Percentiles rank a stretch among this genome's conserved stretches.
Evolutionary conservation across 1,140 invertebrate genomes (phyloP).

Genomic region (Microplitis mediator): DNA sequence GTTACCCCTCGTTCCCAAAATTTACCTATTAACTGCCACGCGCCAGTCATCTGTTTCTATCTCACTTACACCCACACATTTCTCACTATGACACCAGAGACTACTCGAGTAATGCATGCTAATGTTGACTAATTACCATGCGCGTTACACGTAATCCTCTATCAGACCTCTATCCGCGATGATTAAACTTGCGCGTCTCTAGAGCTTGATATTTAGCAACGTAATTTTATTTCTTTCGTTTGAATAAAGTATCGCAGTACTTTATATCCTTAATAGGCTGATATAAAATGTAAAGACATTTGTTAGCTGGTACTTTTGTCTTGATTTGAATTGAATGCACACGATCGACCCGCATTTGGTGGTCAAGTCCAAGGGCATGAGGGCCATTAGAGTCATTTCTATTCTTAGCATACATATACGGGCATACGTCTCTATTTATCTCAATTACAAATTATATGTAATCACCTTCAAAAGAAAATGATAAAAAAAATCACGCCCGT

Average conservation of each 20-base stretch:
- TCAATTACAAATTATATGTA: neutral
- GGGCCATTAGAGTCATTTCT: neutral
- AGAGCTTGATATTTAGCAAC: too few relatives aligned
- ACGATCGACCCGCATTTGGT: neutral
- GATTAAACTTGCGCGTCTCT: too few relatives aligned
- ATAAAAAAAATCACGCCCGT: neutral
- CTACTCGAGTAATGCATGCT: slow-evolving; percentile 44
- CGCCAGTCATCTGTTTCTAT: slow-evolving; percentile 19
- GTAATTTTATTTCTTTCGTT: too few relatives aligned
- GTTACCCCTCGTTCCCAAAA: slow-evolving; percentile 28
- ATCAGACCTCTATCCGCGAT: neutral
- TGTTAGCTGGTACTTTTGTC: too few relatives aligned
- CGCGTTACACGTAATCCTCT: slow-evolving; percentile 31
- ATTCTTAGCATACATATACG: neutral
- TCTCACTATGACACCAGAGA: slow-evolving; percentile 12
- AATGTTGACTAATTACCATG: slow-evolving; percentile 46
- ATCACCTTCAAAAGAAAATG: too few relatives aligned
- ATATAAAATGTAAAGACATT: too few relatives aligned
- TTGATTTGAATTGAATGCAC: too few relatives aligned
- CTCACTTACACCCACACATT: slow-evolving; percentile 1
- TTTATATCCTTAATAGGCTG: too few relatives aligned
- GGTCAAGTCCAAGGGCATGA: neutral
- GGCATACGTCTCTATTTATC: neutral
- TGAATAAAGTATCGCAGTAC: too few relatives aligned
- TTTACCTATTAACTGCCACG: slow-evolving; percentile 36